Evolutionary conservation across 2,113 vertebrate genomes (phyloP).

Genomic region (Sturnus vulgaris): DNA sequence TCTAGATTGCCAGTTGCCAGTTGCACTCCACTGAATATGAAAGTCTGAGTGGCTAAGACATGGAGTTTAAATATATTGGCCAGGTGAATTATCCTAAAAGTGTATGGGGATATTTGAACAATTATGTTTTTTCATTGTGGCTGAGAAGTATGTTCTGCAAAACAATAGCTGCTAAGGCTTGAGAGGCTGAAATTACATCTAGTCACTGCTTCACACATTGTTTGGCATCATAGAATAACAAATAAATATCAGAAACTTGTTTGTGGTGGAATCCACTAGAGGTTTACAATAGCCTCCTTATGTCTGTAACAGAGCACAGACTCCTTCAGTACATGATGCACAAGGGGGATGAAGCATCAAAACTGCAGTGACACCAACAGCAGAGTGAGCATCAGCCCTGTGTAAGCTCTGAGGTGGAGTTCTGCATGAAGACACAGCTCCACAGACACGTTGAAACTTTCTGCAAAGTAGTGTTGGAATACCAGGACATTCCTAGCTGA

Average conservation of each 20-base stretch:
- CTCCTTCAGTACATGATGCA: not conserved
- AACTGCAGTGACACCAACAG: not conserved
- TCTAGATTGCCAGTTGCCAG: not conserved
- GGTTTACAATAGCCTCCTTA: not conserved
- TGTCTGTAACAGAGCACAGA: accelerated
- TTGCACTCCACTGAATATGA: not conserved
- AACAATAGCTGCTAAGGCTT: not conserved
- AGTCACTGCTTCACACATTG: not conserved
- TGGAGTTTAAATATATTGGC: not conserved
- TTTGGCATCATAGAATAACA: not conserved
- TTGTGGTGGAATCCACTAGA: not conserved
- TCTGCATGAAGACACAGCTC: not conserved
- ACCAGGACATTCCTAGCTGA: not conserved
- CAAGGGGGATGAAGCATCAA: not conserved
- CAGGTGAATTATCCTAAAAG: not conserved
- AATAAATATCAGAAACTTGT: not conserved
- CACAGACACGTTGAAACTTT: not conserved
- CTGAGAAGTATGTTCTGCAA: not conserved
- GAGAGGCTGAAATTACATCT: not conserved
- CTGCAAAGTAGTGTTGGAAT: not conserved
- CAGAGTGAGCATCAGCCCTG: not conserved
- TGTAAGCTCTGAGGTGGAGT: not conserved
- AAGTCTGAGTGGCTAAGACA: not conserved
- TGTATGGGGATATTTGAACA: not conserved
- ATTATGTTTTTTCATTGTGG: not conserved